Conservation (phyloP, 2,888 invertebrate genomes). For the Ditula angustiorana region DNA sequence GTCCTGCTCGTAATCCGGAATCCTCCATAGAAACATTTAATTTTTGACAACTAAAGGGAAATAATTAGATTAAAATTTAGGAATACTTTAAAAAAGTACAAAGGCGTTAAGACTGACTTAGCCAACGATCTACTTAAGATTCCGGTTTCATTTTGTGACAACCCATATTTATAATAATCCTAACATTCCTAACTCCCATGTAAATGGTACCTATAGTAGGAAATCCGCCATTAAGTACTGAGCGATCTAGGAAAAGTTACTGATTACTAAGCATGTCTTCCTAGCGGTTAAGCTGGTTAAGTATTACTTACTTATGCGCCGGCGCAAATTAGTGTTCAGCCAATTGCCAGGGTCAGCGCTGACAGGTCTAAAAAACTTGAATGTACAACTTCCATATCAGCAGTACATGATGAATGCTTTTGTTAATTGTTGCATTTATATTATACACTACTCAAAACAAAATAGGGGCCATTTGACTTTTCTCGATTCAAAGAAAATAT, state of each 20-base stretch:
- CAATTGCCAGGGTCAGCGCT: slow-evolving; percentile 1
- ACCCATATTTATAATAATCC: neutral
- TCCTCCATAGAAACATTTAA: too few species aligned
- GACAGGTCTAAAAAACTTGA: slow-evolving; percentile 1
- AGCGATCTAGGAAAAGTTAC: neutral
- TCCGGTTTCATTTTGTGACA: too few species aligned
- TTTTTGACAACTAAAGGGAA: too few species aligned
- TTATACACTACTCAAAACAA: too few species aligned
- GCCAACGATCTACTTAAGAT: too few species aligned
- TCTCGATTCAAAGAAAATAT: too few species aligned
- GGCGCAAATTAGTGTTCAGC: slow-evolving; percentile 15
- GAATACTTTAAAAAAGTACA: too few species aligned
- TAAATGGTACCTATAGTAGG: slow-evolving; percentile 4
- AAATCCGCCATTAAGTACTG: slow-evolving; percentile 16
- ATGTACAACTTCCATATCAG: neutral
- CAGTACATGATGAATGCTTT: neutral
- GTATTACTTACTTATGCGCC: slow-evolving; percentile 12
- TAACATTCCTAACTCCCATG: slow-evolving; percentile 1
- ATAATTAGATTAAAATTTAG: too few species aligned
- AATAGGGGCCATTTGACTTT: too few species aligned
- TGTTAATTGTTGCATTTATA: too few species aligned
- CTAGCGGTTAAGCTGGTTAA: slow-evolving; percentile 10
- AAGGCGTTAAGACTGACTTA: too few species aligned
- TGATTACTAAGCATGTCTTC: slow-evolving; percentile 1
- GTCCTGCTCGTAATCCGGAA: too few species aligned